A percentile compares a stretch with the other conserved stretches of the same genome.
phyloP scores from a whole-genome alignment of 2,797 vertebrate genomes.

The Tinamus major region DNA sequence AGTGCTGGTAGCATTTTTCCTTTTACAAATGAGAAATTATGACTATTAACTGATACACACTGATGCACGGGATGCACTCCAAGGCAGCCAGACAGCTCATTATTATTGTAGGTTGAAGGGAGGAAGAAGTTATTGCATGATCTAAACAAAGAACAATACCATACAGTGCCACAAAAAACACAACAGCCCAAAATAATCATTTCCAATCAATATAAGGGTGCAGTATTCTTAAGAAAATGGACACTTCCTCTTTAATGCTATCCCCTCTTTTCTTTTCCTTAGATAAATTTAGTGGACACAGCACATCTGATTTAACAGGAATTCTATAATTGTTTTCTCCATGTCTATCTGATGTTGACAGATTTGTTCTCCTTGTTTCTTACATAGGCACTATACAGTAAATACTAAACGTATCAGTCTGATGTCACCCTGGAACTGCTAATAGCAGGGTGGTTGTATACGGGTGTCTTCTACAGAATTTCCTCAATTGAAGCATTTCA shows the following conservation, averaged over 20 bases:
- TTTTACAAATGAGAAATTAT: slow-evolving; percentile 70
- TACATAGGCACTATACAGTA: neutral
- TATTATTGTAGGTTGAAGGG: slow-evolving; percentile 50
- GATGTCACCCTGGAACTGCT: neutral
- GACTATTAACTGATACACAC: slow-evolving; percentile 55
- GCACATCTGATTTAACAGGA: neutral
- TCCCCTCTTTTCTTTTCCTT: neutral
- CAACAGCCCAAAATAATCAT: neutral
- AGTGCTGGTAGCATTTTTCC: slow-evolving; percentile 39
- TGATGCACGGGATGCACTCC: slow-evolving; percentile 72
- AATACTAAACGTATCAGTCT: neutral
- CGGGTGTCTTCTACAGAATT: slow-evolving; percentile 41
- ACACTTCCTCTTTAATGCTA: neutral
- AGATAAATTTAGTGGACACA: neutral
- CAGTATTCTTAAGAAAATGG: slow-evolving; percentile 29
- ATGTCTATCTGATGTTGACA: neutral
- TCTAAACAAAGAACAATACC: slow-evolving; percentile 50
- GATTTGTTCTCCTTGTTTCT: neutral
- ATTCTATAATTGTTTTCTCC: neutral
- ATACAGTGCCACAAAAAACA: neutral
- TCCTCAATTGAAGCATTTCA: slow-evolving; percentile 31
- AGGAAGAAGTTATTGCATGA: slow-evolving; percentile 55
- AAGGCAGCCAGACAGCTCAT: slow-evolving; percentile 53
- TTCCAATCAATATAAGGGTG: slow-evolving; percentile 2
- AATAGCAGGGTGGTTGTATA: slow-evolving; percentile 34